Conservation (phyloP, 1,140 invertebrate species). For the Orussus abietinus region DNA sequence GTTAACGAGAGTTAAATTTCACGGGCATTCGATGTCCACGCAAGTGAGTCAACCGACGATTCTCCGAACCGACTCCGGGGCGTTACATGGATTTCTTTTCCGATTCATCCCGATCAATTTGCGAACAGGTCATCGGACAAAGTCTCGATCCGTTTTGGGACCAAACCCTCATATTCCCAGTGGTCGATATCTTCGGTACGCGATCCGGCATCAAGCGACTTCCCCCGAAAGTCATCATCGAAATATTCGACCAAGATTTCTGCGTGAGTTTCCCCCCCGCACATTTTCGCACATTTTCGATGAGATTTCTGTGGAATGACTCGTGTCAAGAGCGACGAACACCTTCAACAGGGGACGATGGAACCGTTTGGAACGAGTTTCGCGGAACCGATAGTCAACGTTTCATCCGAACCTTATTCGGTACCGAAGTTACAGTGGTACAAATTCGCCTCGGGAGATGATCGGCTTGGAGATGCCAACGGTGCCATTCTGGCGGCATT, state of each 20-base stretch:
- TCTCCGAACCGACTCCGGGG: background rate
- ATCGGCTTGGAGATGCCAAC: too few species aligned
- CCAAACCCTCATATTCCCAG: constrained; percentile 54
- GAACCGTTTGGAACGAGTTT: constrained; percentile 57
- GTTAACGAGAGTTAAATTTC: constrained; percentile 51
- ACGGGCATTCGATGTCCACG: constrained; percentile 38
- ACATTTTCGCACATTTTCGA: background rate
- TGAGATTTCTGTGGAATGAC: constrained; percentile 1
- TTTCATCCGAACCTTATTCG: constrained; percentile 46
- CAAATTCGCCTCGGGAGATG: constrained; percentile 46
- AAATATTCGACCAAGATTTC: constrained; percentile 45
- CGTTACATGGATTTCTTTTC: background rate
- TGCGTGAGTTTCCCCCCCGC: constrained; percentile 35
- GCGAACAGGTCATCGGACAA: constrained; percentile 43
- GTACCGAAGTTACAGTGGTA: constrained; percentile 57
- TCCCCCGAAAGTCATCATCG: constrained; percentile 50
- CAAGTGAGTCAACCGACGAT: too few species aligned
- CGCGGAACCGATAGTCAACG: constrained; percentile 50
- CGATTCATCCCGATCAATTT: too few species aligned
- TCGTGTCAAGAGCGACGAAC: constrained; percentile 20
- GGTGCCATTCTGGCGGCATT: constrained; percentile 58
- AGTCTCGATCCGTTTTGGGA: constrained; percentile 61
- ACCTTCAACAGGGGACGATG: constrained; percentile 43
- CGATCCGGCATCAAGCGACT: constrained; percentile 46
- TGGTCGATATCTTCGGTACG: constrained; percentile 50